Evolutionary conservation across 2,113 vertebrate genomes (phyloP), one percentile per base, ranked within the genome.

Genomic region (Cyprinodon tularosa): DNA sequence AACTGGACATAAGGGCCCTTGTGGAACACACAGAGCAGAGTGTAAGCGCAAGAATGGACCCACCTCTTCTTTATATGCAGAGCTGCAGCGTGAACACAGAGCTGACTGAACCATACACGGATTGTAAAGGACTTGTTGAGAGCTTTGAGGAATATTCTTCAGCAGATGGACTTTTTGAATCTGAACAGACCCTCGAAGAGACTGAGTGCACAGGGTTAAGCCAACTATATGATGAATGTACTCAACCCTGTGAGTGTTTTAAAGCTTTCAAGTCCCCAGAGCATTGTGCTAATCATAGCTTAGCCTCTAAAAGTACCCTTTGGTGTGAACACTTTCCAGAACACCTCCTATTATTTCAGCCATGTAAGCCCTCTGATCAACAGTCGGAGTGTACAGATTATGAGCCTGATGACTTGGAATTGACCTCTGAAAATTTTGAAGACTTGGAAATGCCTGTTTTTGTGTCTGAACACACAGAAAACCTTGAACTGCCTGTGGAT

Each of bases 231-330:
- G 83, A 92, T 12, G 78, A 86, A 87, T 88, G 90, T 78, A 61
- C 68, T 87, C 88, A 89, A 74, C 89, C 61, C 82, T 82, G 90
- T 86, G 91, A 93, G 88, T 84, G 85, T 90, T 92, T 90, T 72
- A 86, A 89, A 84, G 71, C 85, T 66, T 77, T 67, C 69, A 59
- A 86, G 86, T 86, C 86, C 77, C 77, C 84, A 47, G 81, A 85
- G 71, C 79, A 75, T 61, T 63, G 74, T 53, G 85, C 83, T 92
- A 87, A 89, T 90, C 89, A 81, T 84, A 83, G 87, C 74, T 66
- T 87, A 66, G 72, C 80, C 76, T 74, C 78, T 40, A 72, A 85
- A 74, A 88, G 85, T 76, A 68, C 76, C 66, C 67, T 66, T 72
- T 82, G 84, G 76, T 80, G 84, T 76, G 90, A 89, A 89, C 86